Percentiles rank a stretch among this genome's conserved stretches.
Conservation (phyloP, 1,140 invertebrate species). For the Probaryconus sp. region DNA sequence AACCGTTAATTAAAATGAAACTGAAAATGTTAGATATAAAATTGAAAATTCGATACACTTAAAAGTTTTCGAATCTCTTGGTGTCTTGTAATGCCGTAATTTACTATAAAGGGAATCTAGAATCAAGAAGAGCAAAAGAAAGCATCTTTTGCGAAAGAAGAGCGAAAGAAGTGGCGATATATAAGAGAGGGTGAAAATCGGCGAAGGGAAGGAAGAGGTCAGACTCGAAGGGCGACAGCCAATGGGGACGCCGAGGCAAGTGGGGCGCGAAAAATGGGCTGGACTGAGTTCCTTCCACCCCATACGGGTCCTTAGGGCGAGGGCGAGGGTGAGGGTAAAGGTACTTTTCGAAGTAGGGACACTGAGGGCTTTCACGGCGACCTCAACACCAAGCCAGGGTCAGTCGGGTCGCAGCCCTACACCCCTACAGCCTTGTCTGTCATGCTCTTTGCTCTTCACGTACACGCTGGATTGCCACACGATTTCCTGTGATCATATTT, state of each 20-base stretch:
- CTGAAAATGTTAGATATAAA: too few relatives aligned
- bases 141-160: conserved; percentile 58
- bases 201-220: conserved; percentile 70
- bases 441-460: conserved; percentile 69
- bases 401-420: conserved; percentile 76
- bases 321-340: conserved; percentile 71
- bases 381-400: conserved; percentile 73
- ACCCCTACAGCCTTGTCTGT: conserved; percentile 70
- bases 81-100: conserved; percentile 32
- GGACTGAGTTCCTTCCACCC: conserved; percentile 72
- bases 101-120: conserved; percentile 46
- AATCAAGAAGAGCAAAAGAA: conserved; percentile 50
- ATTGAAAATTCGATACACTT: neutral
- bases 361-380: conserved; percentile 68
- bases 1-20: too few relatives aligned
- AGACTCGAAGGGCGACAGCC: conserved; percentile 72
- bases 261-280: conserved; percentile 77
- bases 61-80: conserved; percentile 14
- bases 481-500: conserved; percentile 53
- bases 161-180: conserved; percentile 44
- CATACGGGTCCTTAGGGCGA: conserved; percentile 60
- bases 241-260: conserved; percentile 75
- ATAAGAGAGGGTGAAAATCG: conserved; percentile 50
- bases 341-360: conserved; percentile 69
- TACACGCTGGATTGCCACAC: conserved; percentile 46